Evolutionary conservation across 2,888 invertebrate genomes (phyloP), one percentile per base, ranked within the genome.

Genomic region (Cheilosia soror): DNA sequence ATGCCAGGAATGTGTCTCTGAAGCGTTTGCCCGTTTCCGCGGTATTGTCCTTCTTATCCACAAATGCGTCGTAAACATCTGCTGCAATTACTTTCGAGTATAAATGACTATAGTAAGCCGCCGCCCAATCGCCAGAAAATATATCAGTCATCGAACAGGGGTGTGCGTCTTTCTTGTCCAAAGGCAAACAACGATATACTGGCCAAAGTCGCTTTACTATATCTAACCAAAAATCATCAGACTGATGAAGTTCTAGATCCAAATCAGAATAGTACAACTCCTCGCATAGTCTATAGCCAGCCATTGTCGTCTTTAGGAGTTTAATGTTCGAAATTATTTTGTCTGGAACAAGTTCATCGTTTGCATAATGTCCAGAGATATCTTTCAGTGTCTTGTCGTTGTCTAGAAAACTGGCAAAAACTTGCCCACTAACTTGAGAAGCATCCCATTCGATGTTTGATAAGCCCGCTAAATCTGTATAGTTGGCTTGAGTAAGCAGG

Each of bases 401-500:
- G 87, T 95, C 95, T 6, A 97, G 92, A 95, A 97, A 97, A 90
- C 96, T 95, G 0, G 94, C 93, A 94, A 99, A 94, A 71, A 99
- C 96, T 88, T 96, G 94, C 0, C 97, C 96, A 82, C 96, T 95
- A 0, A 98, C 95, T 90, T 96, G 96, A 0, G 96, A 95, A 0
- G 97, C 96, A 92, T 99, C 99, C 97, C 98, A 98, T 93, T 99
- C 99, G 0, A 98, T 94, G 90, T 97, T 97, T 0, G 96, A 95
- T 27, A 96, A 92, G 0, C 98, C 98, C 2, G 97, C 95, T 0
- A 98, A 94, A 91, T 98, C 97, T 0, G 96, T 94, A 91, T 97
- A 97, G 15, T 96, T 95, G 0, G 96, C 95, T 89, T 94, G 95
- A 0, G 97, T 97, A 40, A 99, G 93, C 87, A 98, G 92, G 92